Base-by-base conservation (phyloP, 2,797 vertebrate genomes). In the Fistularia tabacaria region DNA sequence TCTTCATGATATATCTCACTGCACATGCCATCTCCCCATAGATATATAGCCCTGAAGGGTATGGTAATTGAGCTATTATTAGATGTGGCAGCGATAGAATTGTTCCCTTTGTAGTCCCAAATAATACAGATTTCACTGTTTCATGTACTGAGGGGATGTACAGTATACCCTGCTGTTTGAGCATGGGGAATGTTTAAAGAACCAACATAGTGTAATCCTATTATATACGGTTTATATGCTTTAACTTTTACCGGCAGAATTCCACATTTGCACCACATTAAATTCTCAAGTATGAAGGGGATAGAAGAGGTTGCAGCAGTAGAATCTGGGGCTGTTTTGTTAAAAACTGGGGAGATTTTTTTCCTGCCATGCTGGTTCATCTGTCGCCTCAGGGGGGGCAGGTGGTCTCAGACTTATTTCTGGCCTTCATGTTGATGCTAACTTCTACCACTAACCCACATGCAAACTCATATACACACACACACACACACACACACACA, bases 51-150 rank as follows among this genome's bases (percentile, higher is more conserved):
- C 64, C 76, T 77, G 71, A 66, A 78, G 82, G 76, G 75, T 82
- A 83, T 85, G 77, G 65, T 85, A 84, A 85, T 79, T 61, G 67
- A 71, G 77, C 77, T 81, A 85, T 85, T 85, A 84, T 82, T 85
- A 85, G 83, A 82, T 73, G 71, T 58, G 63, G 72, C 69, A 80
- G 73, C 58, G 57, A 80, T 71, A 72, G 76, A 80, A 81, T 80
- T 83, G 73, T 81, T 85, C 77, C 76, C 82, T 85, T 87, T 82
- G 85, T 85, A 81, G 85, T 83, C 64, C 55, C 66, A 60, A 62
- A 70, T 66, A 83, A 85, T 74, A 74, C 76, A 76, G 74, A 74
- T 75, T 76, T 51, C 41, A 66, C 66, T 69, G 70, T 84, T 85
- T 82, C 74, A 87, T 81, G 77, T 81, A 60, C 77, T 71, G 69